These are phyloP conservation scores for Digitonthophagus gazella DNA, from an alignment of 2,888 invertebrate genomes.

Conservation along the genomic window DNA sequence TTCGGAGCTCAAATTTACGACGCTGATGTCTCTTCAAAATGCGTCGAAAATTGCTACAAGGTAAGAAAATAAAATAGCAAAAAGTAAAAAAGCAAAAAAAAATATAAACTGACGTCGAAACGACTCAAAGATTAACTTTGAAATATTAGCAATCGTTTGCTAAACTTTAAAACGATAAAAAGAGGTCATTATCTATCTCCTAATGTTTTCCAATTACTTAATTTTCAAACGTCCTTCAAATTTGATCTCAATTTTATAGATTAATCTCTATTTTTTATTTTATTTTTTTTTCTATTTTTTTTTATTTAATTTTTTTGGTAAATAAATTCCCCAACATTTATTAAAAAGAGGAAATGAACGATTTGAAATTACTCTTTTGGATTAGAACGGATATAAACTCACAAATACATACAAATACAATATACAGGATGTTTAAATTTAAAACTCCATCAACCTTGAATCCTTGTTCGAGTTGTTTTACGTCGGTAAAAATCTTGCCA, in stretches of 20 bases:
- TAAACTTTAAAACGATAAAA: no score
- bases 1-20: slow-evolving; percentile 7
- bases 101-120: no score
- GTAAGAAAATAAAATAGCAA: not conserved
- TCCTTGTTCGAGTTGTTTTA: not conserved
- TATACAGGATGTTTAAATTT: not conserved
- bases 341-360: no score
- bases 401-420: not conserved
- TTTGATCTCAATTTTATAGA: not conserved
- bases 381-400: no score
- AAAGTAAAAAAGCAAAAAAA: no score
- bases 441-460: not conserved
- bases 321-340: no score
- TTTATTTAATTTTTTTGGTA: not conserved
- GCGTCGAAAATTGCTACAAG: slow-evolving; percentile 11
- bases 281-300: no score
- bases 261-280: no score
- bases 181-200: not conserved
- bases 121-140: no score
- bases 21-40: slow-evolving; percentile 7
- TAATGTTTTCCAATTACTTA: slow-evolving; percentile 8
- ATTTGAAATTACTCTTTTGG: no score
- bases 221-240: not conserved
- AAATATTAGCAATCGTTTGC: no score
- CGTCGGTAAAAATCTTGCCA: not conserved